Evolutionary conservation across 2,888 invertebrate species (phyloP), one percentile per base, ranked within the genome.

Genomic region (Drosophila pseudotakahashii): DNA sequence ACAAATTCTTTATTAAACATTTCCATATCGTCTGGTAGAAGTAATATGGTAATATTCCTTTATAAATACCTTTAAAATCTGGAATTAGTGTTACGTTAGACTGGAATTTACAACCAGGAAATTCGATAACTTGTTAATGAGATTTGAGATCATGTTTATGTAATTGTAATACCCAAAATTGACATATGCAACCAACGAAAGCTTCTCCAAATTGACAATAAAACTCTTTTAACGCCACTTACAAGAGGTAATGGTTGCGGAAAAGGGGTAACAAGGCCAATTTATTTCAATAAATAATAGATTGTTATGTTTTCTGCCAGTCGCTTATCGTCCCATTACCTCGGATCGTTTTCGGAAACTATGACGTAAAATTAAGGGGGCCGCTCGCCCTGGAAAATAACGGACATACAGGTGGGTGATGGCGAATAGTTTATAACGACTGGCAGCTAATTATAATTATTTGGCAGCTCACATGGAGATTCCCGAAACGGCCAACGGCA

Each of bases 301-400:
- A 37, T 60, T 37, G 11, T 54, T 23, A 30, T 66, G 30, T 42
- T 63, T 58, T 70, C 53, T 72, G 63, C 32, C 61, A 90, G 90
- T 74, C 84, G 5, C 13, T 75, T 2, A 42, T 64, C 23, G 14
- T 71, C n/a, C 77, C 80, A 5, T 42, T 86, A 19, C 74, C 78
- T 11, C 79, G 89, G 0, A 64, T 90, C 32, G 57, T 39, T 13
- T 90, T 90, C 47, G 73, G 58, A 23, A 94, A 95, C 19, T 96
- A 95, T 90, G 94, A 94, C 79, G 93, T 95, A 88, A 70, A 64
- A 5, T 91, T 96, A 10, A 93, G 94, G 2, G 93, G 93, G 7
- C 94, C 94, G 0, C 89, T 95, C 11, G 93, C 92, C 11, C 91
- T 94, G 51, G 14, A 34, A 26, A 96, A 96, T 83, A 95, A 94